A percentile compares a stretch with the other conserved stretches of the same genome.
Conservation (phyloP, 2,888 invertebrate species). For the Buathra laborator region DNA sequence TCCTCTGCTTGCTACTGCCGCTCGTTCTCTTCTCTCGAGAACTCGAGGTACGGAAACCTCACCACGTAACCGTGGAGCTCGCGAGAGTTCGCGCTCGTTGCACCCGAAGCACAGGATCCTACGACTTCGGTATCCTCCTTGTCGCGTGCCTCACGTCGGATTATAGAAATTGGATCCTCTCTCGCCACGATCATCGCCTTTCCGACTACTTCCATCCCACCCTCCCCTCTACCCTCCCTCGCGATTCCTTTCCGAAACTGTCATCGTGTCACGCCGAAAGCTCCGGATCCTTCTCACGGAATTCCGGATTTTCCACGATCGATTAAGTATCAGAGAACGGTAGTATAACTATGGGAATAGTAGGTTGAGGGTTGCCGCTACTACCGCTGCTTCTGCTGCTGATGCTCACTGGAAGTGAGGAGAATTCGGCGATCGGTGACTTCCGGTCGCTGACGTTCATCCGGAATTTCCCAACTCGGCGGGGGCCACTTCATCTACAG, state of each 20-base stretch:
- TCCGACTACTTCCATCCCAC: conserved; percentile 11
- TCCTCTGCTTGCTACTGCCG: conserved; percentile 15
- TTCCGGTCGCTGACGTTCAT: conserved; percentile 48
- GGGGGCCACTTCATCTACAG: conserved; percentile 15
- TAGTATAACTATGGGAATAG: conserved; percentile 9
- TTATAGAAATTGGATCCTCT: conserved; percentile 67
- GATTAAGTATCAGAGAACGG: conserved; percentile 60
- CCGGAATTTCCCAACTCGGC: conserved; percentile 56
- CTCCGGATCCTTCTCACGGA: conserved; percentile 47
- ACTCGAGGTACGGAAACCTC: conserved; percentile 32
- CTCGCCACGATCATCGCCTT: conserved; percentile 25
- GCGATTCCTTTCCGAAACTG: conserved; percentile 42
- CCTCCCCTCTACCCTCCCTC: neutral
- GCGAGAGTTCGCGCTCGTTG: conserved; percentile 36
- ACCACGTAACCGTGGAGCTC: conserved; percentile 21
- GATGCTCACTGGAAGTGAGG: neutral
- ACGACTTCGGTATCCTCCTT: conserved; percentile 46
- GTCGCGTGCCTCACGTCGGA: conserved; percentile 58
- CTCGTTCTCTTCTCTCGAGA: conserved; percentile 38
- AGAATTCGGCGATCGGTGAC: conserved; percentile 39
- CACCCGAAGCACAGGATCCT: conserved; percentile 44
- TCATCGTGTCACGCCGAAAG: conserved; percentile 61
- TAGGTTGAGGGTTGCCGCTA: conserved; percentile 34
- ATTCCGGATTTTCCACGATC: conserved; percentile 64
- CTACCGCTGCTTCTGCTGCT: conserved; percentile 20